Evolutionary conservation across 1,140 invertebrate species (phyloP).

Genomic region (Coboldia fuscipes): DNA sequence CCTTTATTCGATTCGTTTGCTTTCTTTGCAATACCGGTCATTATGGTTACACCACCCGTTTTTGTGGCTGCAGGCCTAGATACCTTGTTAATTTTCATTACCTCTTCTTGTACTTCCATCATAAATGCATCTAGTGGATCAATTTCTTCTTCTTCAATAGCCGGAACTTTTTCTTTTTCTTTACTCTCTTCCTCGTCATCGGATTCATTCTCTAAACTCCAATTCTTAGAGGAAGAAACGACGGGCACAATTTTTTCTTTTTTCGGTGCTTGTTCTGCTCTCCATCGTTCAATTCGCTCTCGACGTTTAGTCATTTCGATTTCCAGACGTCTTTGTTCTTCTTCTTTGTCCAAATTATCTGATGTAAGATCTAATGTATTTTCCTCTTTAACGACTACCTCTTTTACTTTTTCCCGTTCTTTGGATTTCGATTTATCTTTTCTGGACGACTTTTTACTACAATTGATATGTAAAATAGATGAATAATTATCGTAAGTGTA

Average conservation of each 20-base stretch:
- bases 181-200: slow-evolving; percentile 34
- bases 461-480: no score
- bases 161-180: not conserved
- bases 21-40: slow-evolving; percentile 81
- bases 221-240: slow-evolving; percentile 46
- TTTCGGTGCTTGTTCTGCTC: slow-evolving; percentile 69
- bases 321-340: slow-evolving; percentile 75
- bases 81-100: slow-evolving; percentile 72
- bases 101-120: slow-evolving; percentile 63
- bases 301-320: slow-evolving; percentile 89
- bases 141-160: slow-evolving; percentile 42
- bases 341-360: slow-evolving; percentile 30
- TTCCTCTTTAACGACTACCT: not conserved
- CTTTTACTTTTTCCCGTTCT: not conserved
- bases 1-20: slow-evolving; percentile 56
- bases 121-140: slow-evolving; percentile 96
- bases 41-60: slow-evolving; percentile 41
- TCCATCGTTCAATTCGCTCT: slow-evolving; percentile 83
- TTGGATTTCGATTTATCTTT: slow-evolving; percentile 9
- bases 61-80: slow-evolving; percentile 17
- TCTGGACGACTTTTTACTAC: no score
- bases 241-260: slow-evolving; percentile 34
- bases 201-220: slow-evolving; percentile 82
- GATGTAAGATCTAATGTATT: slow-evolving; percentile 10
- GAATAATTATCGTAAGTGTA: no score